These are phyloP conservation scores for Paragorgia papillata DNA, from an alignment of 92 coral and sea anemone genomes.

Conservation along the genomic window DNA sequence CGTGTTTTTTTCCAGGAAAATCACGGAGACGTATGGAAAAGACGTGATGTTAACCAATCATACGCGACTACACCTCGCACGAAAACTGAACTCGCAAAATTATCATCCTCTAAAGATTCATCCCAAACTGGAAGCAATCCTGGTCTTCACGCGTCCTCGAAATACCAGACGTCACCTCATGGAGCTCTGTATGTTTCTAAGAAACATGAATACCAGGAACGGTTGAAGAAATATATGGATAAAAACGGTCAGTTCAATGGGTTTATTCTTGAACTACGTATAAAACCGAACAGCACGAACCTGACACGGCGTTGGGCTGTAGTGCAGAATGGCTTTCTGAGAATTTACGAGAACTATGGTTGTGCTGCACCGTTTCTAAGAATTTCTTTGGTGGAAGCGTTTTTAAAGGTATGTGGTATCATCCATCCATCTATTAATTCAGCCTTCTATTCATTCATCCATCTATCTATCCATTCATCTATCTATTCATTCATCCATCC, in stretches of 20 bases:
- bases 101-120: not conserved
- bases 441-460: too few species aligned
- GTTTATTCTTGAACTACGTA: conserved; percentile 17
- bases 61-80: conserved; percentile 30
- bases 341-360: conserved; percentile 70
- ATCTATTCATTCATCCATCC: too few species aligned
- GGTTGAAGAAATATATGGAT: conserved; percentile 27
- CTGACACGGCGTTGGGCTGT: conserved; percentile 45
- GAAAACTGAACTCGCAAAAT: not conserved
- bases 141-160: not conserved
- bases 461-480: too few species aligned
- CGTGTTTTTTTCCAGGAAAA: not conserved
- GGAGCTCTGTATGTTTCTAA: conserved; percentile 10
- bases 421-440: too few species aligned
- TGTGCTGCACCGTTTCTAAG: conserved; percentile 45
- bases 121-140: not conserved
- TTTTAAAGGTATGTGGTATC: too few species aligned
- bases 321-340: conserved; percentile 63
- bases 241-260: conserved; percentile 32
- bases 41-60: conserved; percentile 3
- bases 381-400: conserved; percentile 38
- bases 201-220: conserved; percentile 20
- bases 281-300: conserved; percentile 24
- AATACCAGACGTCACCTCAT: conserved; percentile 4
- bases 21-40: conserved; percentile 8